Base-by-base conservation (phyloP, 2,888 invertebrate species). In the Galerucella pusilla region DNA sequence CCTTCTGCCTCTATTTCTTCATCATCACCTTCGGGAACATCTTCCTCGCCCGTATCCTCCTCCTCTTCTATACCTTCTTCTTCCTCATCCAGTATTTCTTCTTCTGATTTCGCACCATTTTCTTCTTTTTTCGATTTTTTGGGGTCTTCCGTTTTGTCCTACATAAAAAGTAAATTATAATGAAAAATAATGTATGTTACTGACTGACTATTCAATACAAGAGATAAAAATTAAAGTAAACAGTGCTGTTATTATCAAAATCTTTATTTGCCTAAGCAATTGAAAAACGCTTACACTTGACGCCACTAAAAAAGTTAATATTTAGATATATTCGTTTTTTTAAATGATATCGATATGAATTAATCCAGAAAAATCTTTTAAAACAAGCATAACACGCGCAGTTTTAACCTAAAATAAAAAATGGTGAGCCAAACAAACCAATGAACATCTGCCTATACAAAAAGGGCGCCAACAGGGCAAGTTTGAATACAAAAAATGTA, bases 81-180 rank as follows among this genome's bases (percentile, higher is more conserved):
- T 77, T 91, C 91, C 75, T 92, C 93, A 75, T 93, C 93, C 68
- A 93, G 93, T 81, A 93, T 90, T 75, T 90, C 90, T 77, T 89
- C 88, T 63, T 90, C 89, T 76, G 91, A 92, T 42, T 91, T 92
- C 73, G 92, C 93, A 49, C 93, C 94, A 84, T 94, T 94, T 86
- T 94, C 94, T 85, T 94, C 94, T 89, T 93, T 94, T 90, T 93
- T 93, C 88, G 92, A 92, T 89, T 94, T 94, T 89, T 94, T 94
- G 81, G 92, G 91, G 77, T 94, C 94, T 74, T 93, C 92, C 80
- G 89, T 89, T 89, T 94, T 94, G 81, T 94, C 94, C 93, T 94
- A 86, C 49, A 49, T 49, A 49, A 49, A 49, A 49, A 49, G 14
- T 46, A 11, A 12, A 46, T 11, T 46, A 3, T 46, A 46, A 46